Percentiles rank a stretch among this genome's conserved stretches.
Evolutionary conservation across 2,888 invertebrate genomes (phyloP).

Genomic region (Cantharis rustica): DNA sequence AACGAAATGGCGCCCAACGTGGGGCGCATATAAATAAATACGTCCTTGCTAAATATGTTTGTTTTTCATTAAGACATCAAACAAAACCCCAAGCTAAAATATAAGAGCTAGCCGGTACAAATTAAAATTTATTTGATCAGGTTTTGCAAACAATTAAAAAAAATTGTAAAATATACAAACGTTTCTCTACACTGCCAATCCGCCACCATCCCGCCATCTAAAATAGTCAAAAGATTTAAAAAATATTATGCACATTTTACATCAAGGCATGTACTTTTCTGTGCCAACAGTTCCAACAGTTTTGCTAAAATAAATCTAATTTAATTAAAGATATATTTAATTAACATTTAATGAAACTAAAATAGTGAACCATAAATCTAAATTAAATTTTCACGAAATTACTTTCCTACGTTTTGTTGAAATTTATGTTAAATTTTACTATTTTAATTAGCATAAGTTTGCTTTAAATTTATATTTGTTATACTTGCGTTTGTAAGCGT

Average conservation of each 20-base stretch:
- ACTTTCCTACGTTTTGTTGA: background rate
- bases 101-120: too few species aligned
- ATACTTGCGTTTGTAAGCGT: background rate
- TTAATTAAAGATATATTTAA: background rate
- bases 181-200: too few species aligned
- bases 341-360: background rate
- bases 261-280: background rate
- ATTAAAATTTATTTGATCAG: too few species aligned
- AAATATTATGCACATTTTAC: background rate
- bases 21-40: too few species aligned
- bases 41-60: too few species aligned
- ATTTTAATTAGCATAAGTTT: background rate
- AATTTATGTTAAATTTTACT: background rate
- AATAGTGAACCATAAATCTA: background rate
- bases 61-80: too few species aligned
- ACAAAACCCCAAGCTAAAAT: too few species aligned
- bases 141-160: too few species aligned
- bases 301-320: background rate
- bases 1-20: too few species aligned
- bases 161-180: too few species aligned
- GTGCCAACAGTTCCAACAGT: background rate
- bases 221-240: background rate
- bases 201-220: too few species aligned
- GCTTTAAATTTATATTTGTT: background rate
- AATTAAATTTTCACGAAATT: background rate